phyloP scores from a whole-genome alignment of 2,113 vertebrate genomes.

The Peromyscus polionotus region DNA sequence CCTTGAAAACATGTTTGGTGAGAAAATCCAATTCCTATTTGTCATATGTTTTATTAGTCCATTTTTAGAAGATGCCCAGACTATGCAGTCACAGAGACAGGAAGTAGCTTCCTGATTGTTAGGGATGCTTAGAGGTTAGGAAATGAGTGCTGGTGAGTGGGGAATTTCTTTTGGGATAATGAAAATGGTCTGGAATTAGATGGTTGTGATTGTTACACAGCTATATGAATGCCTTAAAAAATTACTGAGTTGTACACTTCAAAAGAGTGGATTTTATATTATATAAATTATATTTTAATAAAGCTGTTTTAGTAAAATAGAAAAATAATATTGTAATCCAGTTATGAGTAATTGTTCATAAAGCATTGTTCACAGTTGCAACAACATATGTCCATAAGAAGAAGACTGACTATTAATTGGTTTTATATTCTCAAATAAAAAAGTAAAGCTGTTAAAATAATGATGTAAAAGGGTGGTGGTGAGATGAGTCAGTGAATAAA shows the following conservation, averaged over 20 bases:
- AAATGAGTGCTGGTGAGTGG: background rate
- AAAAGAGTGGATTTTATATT: background rate
- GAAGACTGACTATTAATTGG: slow-evolving; percentile 26
- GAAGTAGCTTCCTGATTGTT: background rate
- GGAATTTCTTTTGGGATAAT: background rate
- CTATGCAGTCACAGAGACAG: background rate
- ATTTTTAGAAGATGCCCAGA: background rate
- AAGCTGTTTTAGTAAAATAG: background rate
- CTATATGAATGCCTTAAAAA: slow-evolving; percentile 26
- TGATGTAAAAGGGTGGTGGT: background rate
- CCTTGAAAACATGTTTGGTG: background rate
- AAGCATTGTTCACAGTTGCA: slow-evolving; percentile 4
- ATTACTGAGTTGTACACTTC: background rate
- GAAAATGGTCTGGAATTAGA: slow-evolving; percentile 14
- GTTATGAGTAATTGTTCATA: background rate
- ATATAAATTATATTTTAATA: background rate
- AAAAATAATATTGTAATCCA: background rate
- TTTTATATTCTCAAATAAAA: slow-evolving; percentile 39
- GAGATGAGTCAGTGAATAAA: background rate
- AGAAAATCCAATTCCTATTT: background rate
- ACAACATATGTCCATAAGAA: slow-evolving; percentile 20
- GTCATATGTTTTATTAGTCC: background rate
- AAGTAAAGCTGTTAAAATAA: slow-evolving; percentile 50
- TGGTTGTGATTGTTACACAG: background rate
- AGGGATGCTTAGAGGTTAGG: background rate